Conservation (phyloP, 2,888 invertebrate species). For the Sicus ferrugineus region DNA sequence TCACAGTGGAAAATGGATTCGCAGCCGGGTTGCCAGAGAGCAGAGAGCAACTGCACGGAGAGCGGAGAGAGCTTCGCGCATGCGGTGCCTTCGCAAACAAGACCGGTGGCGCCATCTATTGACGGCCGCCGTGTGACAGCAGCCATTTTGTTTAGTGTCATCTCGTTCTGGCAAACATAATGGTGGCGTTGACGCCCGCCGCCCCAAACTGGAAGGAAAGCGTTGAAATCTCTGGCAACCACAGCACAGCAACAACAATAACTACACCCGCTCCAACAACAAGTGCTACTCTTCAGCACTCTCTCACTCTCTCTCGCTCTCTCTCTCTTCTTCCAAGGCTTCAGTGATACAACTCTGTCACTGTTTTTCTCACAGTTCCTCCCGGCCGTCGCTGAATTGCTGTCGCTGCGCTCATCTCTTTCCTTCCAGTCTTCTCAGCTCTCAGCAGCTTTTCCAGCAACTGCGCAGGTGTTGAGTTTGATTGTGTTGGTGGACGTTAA, state of each 20-base stretch:
- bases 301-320: neutral
- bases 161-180: constrained; percentile 45
- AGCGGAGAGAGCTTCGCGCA: constrained; percentile 18
- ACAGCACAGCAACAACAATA: neutral
- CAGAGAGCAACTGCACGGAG: neutral
- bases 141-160: constrained; percentile 64
- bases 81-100: constrained; percentile 9
- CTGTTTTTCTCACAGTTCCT: neutral
- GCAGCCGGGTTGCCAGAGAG: neutral
- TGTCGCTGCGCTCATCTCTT: constrained; percentile 30
- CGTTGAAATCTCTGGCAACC: neutral
- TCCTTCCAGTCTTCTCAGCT: constrained; percentile 40
- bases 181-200: constrained; percentile 37
- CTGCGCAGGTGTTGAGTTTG: constrained; percentile 26
- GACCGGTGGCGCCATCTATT: constrained; percentile 59
- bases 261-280: neutral
- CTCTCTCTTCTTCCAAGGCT: neutral
- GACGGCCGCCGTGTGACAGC: constrained; percentile 54
- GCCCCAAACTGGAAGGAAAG: too few relatives aligned
- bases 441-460: constrained; percentile 20
- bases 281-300: neutral
- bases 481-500: constrained; percentile 41
- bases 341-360: neutral
- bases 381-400: neutral
- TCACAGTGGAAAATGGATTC: neutral